These are phyloP conservation scores for Orchesella cincta DNA, from an alignment of 1,140 invertebrate genomes.

Conservation along the genomic window DNA sequence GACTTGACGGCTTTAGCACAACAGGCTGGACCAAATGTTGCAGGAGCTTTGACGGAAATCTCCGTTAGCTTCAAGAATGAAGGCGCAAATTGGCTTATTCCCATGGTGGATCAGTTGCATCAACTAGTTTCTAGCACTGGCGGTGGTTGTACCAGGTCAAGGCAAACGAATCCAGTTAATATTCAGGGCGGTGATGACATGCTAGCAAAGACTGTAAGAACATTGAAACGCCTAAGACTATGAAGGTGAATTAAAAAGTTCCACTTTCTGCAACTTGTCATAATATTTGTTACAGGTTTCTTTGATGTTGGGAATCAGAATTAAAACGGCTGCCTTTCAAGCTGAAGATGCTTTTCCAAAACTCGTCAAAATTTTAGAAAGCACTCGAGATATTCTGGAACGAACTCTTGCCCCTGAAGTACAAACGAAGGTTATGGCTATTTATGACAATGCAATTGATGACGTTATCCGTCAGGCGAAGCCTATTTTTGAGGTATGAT, in stretches of 20 bases:
- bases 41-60: not conserved
- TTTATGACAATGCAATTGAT: not conserved
- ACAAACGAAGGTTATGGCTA: not conserved
- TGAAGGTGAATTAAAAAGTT: no score
- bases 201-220: no score
- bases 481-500: not conserved
- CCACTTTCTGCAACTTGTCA: no score
- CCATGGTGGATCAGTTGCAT: slow-evolving; percentile 24
- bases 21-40: not conserved
- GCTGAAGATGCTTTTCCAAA: not conserved
- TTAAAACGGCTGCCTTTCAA: not conserved
- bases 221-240: no score
- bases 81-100: not conserved
- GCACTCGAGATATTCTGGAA: not conserved
- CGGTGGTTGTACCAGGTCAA: no score
- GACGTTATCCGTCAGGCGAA: not conserved
- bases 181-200: no score
- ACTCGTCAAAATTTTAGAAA: not conserved
- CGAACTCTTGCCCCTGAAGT: not conserved
- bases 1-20: not conserved
- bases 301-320: not conserved
- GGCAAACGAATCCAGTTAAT: no score
- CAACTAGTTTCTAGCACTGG: slow-evolving; percentile 14
- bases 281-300: not conserved
- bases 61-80: not conserved